These are phyloP conservation scores for Cranoglanis bouderius DNA, from an alignment of 2,113 vertebrate genomes.

Conservation along the genomic window DNA sequence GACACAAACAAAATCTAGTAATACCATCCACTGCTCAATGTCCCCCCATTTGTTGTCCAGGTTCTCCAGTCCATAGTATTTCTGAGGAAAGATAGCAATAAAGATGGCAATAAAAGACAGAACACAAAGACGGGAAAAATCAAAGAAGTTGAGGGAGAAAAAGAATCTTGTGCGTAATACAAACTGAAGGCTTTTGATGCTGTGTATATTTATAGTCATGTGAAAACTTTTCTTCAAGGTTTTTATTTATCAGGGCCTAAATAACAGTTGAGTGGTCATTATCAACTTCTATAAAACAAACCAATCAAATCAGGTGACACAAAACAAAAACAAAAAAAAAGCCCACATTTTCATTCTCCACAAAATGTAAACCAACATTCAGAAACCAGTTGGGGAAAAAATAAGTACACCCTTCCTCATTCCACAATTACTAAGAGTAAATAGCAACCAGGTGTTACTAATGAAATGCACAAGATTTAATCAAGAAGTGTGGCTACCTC, in stretches of 20 bases:
- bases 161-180: background rate
- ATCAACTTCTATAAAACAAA: background rate
- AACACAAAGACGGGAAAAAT: conserved; percentile 15
- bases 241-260: background rate
- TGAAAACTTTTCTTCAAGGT: background rate
- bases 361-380: too few relatives aligned
- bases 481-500: too few relatives aligned
- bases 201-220: background rate
- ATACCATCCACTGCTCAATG: conserved; percentile 99
- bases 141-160: background rate
- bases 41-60: conserved; percentile 90
- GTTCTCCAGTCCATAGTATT: conserved; percentile 91
- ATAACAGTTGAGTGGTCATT: background rate
- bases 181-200: background rate
- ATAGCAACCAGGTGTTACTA: too few relatives aligned
- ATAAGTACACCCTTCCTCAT: too few relatives aligned
- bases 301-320: background rate
- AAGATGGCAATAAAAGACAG: background rate
- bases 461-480: too few relatives aligned
- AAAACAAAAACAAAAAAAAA: background rate
- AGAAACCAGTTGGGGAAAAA: too few relatives aligned
- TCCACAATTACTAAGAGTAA: too few relatives aligned
- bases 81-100: conserved; percentile 76
- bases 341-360: too few relatives aligned
- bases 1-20: conserved; percentile 36